Evolutionary conservation across 2,797 vertebrate species (phyloP).

Genomic region (Rhabdomys pumilio): DNA sequence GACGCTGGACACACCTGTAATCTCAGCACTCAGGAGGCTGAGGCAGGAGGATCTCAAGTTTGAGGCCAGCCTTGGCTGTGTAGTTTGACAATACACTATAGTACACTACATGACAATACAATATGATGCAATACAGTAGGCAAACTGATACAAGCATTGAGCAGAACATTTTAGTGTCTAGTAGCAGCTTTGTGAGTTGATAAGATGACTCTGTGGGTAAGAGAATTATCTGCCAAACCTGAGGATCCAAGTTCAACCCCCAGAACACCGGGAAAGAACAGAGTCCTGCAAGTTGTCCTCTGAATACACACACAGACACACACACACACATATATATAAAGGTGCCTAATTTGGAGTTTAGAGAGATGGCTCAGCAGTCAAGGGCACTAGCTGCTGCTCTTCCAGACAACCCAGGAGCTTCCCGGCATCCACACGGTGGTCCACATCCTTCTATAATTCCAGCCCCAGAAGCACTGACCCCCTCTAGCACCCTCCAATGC

Average conservation of each 20-base stretch:
- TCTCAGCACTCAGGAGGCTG: not conserved
- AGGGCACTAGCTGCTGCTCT: not conserved
- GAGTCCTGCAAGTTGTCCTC: not conserved
- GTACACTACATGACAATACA: too few relatives aligned
- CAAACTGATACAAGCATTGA: not conserved
- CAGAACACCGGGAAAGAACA: not conserved
- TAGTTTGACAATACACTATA: not conserved
- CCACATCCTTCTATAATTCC: not conserved
- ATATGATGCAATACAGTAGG: too few relatives aligned
- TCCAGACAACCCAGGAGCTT: not conserved
- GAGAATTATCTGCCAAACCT: not conserved
- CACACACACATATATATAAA: not conserved
- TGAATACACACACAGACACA: not conserved
- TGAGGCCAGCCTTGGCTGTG: not conserved
- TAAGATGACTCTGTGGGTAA: not conserved
- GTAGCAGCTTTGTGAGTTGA: not conserved
- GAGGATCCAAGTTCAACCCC: not conserved
- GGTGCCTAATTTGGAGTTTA: not conserved
- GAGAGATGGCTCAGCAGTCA: not conserved
- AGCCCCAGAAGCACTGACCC: too few relatives aligned
- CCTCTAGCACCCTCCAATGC: not conserved
- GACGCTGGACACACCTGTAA: not conserved
- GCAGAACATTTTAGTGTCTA: not conserved
- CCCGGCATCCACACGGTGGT: not conserved
- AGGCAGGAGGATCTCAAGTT: not conserved